A percentile compares a stretch with the other conserved stretches of the same genome.
Conservation (phyloP, 2,797 vertebrate genomes). For the Gallirallus australis region DNA sequence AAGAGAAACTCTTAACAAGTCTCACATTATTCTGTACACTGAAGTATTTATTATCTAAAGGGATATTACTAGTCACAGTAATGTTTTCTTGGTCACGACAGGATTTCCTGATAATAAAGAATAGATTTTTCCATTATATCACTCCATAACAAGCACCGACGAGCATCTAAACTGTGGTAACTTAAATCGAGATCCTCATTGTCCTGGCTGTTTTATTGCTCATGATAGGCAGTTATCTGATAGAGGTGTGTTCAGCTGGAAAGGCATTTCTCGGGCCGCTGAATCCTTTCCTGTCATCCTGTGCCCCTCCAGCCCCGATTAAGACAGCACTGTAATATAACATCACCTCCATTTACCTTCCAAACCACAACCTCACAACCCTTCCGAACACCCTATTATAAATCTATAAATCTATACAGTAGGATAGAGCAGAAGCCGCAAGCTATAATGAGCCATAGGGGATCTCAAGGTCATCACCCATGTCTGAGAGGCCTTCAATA, state of each 20-base stretch:
- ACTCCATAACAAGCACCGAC: not conserved
- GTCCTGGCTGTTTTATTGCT: slow-evolving; percentile 1
- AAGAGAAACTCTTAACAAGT: not conserved
- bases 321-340: not conserved
- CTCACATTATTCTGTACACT: not conserved
- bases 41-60: not conserved
- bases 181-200: not conserved
- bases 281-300: slow-evolving; percentile 7
- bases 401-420: slow-evolving; percentile 23
- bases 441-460: slow-evolving; percentile 23
- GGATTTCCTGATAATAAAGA: slow-evolving; percentile 24
- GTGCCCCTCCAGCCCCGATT: not conserved
- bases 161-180: not conserved
- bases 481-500: not conserved
- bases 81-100: not conserved
- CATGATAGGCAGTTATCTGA: not conserved
- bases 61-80: not conserved
- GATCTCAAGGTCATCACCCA: slow-evolving; percentile 38
- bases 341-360: slow-evolving; percentile 30
- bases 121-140: slow-evolving; percentile 16
- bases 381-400: slow-evolving; percentile 13
- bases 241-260: slow-evolving; percentile 40
- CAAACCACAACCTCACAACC: slow-evolving; percentile 17
- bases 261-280: slow-evolving; percentile 32
- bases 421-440: slow-evolving; percentile 25